Evolutionary conservation across 2,888 invertebrate genomes (phyloP).

Genomic region (Diogma glabrata): DNA sequence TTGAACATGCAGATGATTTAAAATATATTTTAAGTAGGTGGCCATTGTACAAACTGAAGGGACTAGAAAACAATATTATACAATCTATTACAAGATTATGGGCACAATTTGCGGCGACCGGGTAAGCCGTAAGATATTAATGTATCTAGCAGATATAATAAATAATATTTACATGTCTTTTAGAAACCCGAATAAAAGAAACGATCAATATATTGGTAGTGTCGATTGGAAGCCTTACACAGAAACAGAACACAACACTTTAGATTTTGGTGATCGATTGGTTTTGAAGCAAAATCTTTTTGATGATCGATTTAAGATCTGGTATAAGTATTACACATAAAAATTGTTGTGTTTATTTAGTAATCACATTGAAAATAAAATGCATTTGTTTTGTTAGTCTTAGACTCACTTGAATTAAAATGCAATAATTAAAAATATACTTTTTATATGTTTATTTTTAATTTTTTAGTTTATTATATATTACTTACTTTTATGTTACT

Average conservation of each 20-base stretch:
- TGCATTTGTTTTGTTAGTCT: no score
- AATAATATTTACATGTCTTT: neutral
- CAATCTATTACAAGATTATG: conserved; percentile 37
- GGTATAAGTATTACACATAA: no score
- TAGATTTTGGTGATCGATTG: conserved; percentile 31
- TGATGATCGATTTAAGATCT: conserved; percentile 29
- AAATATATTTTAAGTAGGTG: conserved; percentile 38
- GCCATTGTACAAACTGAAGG: conserved; percentile 37
- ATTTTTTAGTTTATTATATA: no score
- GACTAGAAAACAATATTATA: conserved; percentile 36
- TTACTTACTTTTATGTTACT: no score
- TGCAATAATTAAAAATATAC: no score
- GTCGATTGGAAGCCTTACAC: neutral
- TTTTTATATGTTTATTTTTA: no score
- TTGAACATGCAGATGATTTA: conserved; percentile 40
- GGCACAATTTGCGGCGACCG: conserved; percentile 35
- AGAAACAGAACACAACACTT: neutral
- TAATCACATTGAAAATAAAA: no score
- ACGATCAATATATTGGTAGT: neutral
- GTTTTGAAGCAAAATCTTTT: conserved; percentile 29
- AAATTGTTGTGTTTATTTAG: no score
- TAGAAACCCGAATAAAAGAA: neutral
- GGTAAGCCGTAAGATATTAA: conserved; percentile 22
- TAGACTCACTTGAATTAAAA: no score
- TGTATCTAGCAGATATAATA: no score